phyloP scores from a whole-genome alignment of 2,888 invertebrate genomes.

The Lordiphosa andalusiaca region DNA sequence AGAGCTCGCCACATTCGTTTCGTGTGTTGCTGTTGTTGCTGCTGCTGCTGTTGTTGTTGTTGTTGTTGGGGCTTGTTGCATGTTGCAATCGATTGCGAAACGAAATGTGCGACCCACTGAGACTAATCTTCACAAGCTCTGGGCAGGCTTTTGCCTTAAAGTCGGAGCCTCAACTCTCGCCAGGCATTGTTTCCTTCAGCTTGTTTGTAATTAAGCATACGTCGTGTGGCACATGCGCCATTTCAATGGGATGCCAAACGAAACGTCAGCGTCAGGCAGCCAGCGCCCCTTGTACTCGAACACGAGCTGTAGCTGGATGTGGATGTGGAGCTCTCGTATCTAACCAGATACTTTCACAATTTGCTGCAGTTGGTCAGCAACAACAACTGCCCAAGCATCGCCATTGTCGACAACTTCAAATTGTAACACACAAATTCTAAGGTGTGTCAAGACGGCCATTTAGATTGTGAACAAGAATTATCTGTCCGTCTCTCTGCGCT shows the following conservation, averaged over 20 bases:
- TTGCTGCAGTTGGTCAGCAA: conserved; percentile 66
- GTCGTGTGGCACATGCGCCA: conserved; percentile 69
- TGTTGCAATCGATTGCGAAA: conserved; percentile 77
- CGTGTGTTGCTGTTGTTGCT: conserved; percentile 49
- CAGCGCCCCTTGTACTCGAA: conserved; percentile 24
- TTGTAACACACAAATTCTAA: conserved; percentile 75
- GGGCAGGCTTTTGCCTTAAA: conserved; percentile 35
- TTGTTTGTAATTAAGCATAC: conserved; percentile 75
- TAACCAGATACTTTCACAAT: conserved; percentile 69
- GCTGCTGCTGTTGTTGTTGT: conserved; percentile 21
- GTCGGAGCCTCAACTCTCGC: conserved; percentile 32
- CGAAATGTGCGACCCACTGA: conserved; percentile 76
- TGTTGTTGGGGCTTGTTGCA: conserved; percentile 52
- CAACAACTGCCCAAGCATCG: conserved; percentile 29
- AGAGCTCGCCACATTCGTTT: conserved; percentile 66
- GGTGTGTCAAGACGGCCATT: conserved; percentile 73
- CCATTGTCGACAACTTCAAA: conserved; percentile 74
- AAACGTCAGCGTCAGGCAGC: conserved; percentile 19
- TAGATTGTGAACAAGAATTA: conserved; percentile 74
- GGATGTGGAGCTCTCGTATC: conserved; percentile 24
- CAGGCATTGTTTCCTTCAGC: conserved; percentile 60
- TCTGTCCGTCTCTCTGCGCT: conserved; percentile 37
- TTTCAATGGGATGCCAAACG: conserved; percentile 53
- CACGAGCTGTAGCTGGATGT: neutral
- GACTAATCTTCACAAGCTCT: conserved; percentile 66